Evolutionary conservation across 2,888 invertebrate species (phyloP), one percentile per base, ranked within the genome.

Genomic region (Catocala nupta): DNA sequence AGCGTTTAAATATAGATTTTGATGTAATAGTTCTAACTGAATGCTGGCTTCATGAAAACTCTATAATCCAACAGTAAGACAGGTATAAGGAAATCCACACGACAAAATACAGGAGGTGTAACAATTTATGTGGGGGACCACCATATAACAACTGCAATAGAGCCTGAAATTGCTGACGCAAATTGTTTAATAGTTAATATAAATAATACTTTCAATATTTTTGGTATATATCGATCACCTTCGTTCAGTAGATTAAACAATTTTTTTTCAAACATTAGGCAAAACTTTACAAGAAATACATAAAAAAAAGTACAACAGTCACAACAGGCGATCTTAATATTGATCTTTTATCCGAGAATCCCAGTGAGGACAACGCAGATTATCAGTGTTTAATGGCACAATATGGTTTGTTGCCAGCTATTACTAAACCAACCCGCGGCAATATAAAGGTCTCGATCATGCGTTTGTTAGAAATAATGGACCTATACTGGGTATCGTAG

Each of bases 301-400:
- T 11, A 9, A 9, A 5, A 45, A n/a, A 45, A 12, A 13, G 12
- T 5, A 13, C 6, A 5, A 6, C 13, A 5, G 7, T 45, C 3
- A 10, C 16, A 13, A 45, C 45, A 7, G 45, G 45, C 5, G 45
- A 45, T 9, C 12, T 45, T 8, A 45, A 45, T 9, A 45, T 45
- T 45, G 45, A 45, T 13, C n/a, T 45, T 11, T 13, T 45, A 1
- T 7, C 45, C 1, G n/a, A 13, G 3, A 45, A 45, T 45, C 16
- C 45, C 5, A 45, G 9, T 13, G 13, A 13, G 4, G 2, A 45
- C 45, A 45, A 45, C 45, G n/a, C 5, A 13, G 45, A 45, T 3
- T 45, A 45, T 13, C 45, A 45, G 9, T 45, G 45, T 13, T 13
- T 45, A 13, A 45, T 45, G 45, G 45, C 45, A 12, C 45, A 45